A percentile compares a stretch with the other conserved stretches of the same genome.
Evolutionary conservation across 2,113 vertebrate genomes (phyloP).

Genomic region (Austrofundulus limnaeus): DNA sequence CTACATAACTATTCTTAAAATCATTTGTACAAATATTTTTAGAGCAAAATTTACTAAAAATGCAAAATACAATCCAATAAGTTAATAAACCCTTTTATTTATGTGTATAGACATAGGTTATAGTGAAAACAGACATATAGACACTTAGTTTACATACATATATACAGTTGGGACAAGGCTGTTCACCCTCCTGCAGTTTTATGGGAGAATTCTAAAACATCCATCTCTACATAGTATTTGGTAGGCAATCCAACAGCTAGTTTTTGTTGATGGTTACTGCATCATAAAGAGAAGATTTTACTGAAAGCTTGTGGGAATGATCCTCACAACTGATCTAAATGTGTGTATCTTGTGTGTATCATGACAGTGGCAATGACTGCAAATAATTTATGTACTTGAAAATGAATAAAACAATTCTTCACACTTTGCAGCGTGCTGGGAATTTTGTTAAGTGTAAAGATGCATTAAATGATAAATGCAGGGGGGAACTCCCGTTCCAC

Average conservation of each 20-base stretch:
- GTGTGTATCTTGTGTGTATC: conserved; percentile 4
- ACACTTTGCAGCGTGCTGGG: conserved; percentile 11
- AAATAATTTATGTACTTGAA: conserved; percentile 11
- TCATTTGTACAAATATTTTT: too few relatives aligned
- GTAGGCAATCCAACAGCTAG: conserved; percentile 54
- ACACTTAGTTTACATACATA: conserved; percentile 81
- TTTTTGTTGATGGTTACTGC: conserved; percentile 36
- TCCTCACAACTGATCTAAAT: conserved; percentile 9
- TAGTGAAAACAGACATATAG: conserved; percentile 82
- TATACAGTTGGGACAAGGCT: conserved; percentile 78
- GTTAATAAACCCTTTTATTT: conserved; percentile 85
- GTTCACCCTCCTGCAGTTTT: conserved; percentile 73
- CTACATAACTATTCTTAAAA: too few relatives aligned
- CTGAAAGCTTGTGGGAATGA: conserved; percentile 15
- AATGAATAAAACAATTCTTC: conserved; percentile 40
- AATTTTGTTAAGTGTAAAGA: conserved; percentile 27
- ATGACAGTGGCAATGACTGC: conserved; percentile 14
- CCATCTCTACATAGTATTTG: conserved; percentile 54
- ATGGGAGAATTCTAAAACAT: conserved; percentile 55
- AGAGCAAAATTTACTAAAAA: too few relatives aligned
- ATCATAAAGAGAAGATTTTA: conserved; percentile 30
- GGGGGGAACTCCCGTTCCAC: conserved; percentile 70
- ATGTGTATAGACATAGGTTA: conserved; percentile 81
- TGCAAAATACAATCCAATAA: conserved; percentile 44
- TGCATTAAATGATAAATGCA: conserved; percentile 46